Base-by-base conservation (phyloP, 2,888 invertebrate species). In the Cylloceria caligata region DNA sequence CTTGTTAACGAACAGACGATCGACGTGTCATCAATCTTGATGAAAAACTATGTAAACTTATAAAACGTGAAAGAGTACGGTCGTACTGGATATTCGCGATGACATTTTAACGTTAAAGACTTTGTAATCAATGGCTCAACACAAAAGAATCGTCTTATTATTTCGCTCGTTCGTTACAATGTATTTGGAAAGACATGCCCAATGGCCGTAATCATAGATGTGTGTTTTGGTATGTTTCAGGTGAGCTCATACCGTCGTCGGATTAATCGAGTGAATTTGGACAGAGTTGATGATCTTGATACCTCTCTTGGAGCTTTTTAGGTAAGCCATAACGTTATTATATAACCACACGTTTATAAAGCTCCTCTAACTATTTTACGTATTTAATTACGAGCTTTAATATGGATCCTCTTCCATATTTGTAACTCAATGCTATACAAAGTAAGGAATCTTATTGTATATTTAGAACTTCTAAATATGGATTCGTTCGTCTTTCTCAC, bases 221-320 rank as follows among this genome's bases (percentile, higher is more conserved):
- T 13, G n/a, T 16, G n/a, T 72, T 72, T 47, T 42, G 30, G 68
- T 60, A 60, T 24, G 68, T 84, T 85, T 30, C 86, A 86, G 86
- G 86, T 86, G 86, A 86, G 86, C 84, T 83, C 76, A 83, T 68
- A 83, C 75, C 79, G 55, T 83, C 77, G 42, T 67, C 80, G 76
- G 81, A 72, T 84, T 83, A 79, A 75, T 57, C 79, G 84, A 79
- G 81, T 39, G 47, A 75, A 81, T 84, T 84, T 83, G 77, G 81
- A 67, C 80, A 67, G 64, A 73, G 47, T 75, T 72, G 75, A 83
- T 62, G 82, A 80, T 75, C 79, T 76, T 80, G 73, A 77, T 77
- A 81, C 84, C 83, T 82, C 72, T 80, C 78, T 49, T 36, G 82
- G 77, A 81, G 16, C 30, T 27, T 80, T 80, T 73, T 83, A 78